Percentiles rank a stretch among this genome's conserved stretches.
Conservation (phyloP, 1,140 invertebrate species). For the Tetragonula clypearis region DNA sequence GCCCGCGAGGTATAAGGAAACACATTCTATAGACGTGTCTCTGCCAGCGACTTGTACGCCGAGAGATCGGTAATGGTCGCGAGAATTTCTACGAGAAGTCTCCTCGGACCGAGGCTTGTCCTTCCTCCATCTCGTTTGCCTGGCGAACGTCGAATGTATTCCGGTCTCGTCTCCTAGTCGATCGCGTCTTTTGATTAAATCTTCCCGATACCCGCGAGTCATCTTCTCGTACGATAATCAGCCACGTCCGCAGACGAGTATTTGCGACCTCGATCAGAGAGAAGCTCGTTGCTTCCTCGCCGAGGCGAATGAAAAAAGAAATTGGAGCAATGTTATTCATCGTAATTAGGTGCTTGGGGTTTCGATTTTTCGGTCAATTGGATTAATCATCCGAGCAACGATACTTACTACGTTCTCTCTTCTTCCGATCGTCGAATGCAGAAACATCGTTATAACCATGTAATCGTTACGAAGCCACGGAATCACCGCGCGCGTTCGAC, state of each 20-base stretch:
- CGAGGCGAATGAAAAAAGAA: background rate
- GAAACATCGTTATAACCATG: background rate
- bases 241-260: background rate
- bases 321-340: background rate
- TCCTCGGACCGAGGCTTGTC: slow-evolving; percentile 29
- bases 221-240: slow-evolving; percentile 31
- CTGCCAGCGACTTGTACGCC: slow-evolving; percentile 42
- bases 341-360: background rate
- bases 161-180: slow-evolving; percentile 20
- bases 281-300: background rate
- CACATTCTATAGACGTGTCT: slow-evolving; percentile 39
- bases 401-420: background rate
- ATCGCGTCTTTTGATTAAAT: slow-evolving; percentile 59
- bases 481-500: background rate
- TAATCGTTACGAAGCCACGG: too few species aligned
- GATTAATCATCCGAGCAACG: background rate
- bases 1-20: slow-evolving; percentile 45
- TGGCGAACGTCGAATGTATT: slow-evolving; percentile 32
- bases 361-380: background rate
- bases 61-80: slow-evolving; percentile 58
- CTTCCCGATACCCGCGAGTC: slow-evolving; percentile 41
- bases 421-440: background rate
- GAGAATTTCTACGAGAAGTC: slow-evolving; percentile 54
- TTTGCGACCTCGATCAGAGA: background rate
- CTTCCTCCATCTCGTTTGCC: background rate